Evolutionary conservation across 2,888 invertebrate genomes (phyloP).

Genomic region (Callinectes sapidus): DNA sequence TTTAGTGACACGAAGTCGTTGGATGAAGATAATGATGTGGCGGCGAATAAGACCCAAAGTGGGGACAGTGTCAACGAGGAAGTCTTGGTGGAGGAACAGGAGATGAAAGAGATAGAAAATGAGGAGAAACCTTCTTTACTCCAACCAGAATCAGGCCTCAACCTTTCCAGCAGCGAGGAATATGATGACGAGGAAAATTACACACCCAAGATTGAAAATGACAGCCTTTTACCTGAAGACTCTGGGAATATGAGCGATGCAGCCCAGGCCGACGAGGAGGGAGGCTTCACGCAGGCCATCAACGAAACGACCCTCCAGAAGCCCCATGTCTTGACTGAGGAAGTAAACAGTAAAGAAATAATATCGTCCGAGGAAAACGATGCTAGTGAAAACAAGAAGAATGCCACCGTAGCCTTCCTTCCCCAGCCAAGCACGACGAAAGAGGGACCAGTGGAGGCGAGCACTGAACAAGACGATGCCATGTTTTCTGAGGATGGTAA

Average conservation of each 20-base stretch:
- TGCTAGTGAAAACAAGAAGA: slow-evolving; percentile 5
- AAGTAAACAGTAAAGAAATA: neutral
- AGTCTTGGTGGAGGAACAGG: slow-evolving; percentile 23
- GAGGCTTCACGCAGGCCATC: neutral
- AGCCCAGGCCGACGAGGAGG: neutral
- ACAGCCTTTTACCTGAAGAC: neutral
- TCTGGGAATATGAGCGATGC: neutral
- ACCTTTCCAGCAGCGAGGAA: slow-evolving; percentile 41
- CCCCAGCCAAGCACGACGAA: neutral
- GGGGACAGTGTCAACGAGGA: neutral
- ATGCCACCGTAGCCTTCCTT: neutral
- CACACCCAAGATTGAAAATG: neutral
- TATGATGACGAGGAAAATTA: neutral
- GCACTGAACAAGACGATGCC: neutral
- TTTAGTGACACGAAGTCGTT: neutral
- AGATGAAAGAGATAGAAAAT: neutral
- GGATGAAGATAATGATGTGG: neutral
- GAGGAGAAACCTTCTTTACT: neutral
- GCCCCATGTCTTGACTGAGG: neutral
- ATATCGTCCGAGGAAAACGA: slow-evolving; percentile 11
- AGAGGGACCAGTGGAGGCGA: neutral
- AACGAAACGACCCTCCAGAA: neutral
- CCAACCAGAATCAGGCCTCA: slow-evolving; percentile 24
- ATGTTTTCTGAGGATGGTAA: neutral
- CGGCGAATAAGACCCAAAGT: neutral